Conservation (phyloP, 1,140 invertebrate genomes). For the Cydia fagiglandana region DNA sequence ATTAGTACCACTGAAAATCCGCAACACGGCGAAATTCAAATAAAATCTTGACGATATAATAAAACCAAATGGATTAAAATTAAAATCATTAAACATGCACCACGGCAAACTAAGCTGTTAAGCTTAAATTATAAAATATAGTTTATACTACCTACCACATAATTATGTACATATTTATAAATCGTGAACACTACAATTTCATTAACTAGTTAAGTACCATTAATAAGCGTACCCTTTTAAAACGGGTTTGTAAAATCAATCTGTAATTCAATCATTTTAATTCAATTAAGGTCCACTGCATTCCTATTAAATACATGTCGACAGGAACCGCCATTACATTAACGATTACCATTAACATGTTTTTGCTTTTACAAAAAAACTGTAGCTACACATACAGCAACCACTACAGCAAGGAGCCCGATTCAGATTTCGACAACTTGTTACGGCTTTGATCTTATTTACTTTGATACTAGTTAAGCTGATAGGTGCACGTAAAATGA, state of each 20-base stretch:
- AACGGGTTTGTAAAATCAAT: not conserved
- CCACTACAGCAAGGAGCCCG: no score
- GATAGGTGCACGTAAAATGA: no score
- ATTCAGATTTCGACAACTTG: no score
- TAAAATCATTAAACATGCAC: no score
- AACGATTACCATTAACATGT: not conserved
- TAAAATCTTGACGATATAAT: no score
- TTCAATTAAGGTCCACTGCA: constrained; percentile 7
- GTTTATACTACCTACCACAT: not conserved
- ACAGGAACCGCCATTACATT: constrained; percentile 13
- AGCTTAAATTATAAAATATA: no score
- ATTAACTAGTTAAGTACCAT: not conserved
- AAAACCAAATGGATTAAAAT: no score
- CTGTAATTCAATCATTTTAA: constrained; percentile 5
- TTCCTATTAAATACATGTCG: not conserved
- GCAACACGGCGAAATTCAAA: no score
- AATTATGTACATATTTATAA: not conserved
- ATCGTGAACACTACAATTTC: not conserved
- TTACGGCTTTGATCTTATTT: no score
- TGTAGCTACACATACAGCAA: not conserved
- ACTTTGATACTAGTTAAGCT: no score
- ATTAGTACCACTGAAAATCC: no score
- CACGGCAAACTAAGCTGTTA: no score
- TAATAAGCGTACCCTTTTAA: not conserved
- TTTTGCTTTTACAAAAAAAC: constrained; percentile 6